Base-by-base conservation (phyloP, 2,797 vertebrate genomes). In the Cyclura pinguis region DNA sequence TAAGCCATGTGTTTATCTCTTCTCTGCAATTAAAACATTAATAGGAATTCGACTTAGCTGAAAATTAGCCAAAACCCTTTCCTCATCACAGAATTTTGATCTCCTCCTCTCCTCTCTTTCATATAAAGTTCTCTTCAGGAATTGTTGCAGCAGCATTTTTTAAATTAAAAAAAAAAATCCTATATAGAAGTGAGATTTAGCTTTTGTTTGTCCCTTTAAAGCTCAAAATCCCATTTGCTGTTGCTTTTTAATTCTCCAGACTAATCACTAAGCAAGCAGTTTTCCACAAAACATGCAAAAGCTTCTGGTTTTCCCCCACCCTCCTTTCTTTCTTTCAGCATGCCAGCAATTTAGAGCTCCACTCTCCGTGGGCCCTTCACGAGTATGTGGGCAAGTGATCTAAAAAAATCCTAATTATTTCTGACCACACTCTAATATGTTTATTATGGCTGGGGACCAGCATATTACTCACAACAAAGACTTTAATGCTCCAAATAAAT, bases 171-270 rank as follows among this genome's bases (percentile, higher is more conserved):
- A 35, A 47, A 64, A 57, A 83, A 87, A 87, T 57, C 10, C 7
- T 22, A 86, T 18, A 22, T 20, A 77, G 77, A 69, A 77, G 47
- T 0, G 6, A 62, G 81, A 76, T 92, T 92, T 32, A 76, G 64
- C 89, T 91, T 47, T 82, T 74, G 52, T 0, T 80, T 90, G 42
- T 62, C 87, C 29, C 10, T 94, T 91, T 82, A 90, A 64, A 92
- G 74, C 35, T 59, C 80, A 77, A 47, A 81, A 64, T 55, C 64
- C 50, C 14, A 24, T 88, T 90, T 57, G 0, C 3, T 29, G 42
- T 73, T 85, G 87, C 8, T 57, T 72, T 12, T 27, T 84, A 80
- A 93, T 90, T 89, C 77, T 84, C 69, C 76, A 47, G 0, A 88
- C 42, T 91, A 85, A 91, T 2, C 88, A 80, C 69, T 50, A 88